These are phyloP conservation scores for Arnoldichthys spilopterus DNA, from an alignment of 2,797 vertebrate species.

Conservation along the genomic window DNA sequence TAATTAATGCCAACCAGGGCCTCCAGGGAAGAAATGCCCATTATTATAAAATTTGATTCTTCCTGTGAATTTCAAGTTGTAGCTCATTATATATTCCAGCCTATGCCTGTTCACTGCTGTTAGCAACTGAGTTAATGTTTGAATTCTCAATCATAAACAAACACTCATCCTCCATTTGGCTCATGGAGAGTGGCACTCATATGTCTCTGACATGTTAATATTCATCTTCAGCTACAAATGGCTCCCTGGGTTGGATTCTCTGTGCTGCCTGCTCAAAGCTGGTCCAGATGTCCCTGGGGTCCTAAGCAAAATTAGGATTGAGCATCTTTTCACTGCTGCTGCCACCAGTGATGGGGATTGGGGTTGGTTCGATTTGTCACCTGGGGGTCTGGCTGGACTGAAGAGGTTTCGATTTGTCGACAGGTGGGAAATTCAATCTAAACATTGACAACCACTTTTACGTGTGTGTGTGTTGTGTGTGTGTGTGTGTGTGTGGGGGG, in stretches of 20 bases:
- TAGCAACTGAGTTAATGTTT: slow-evolving; percentile 20
- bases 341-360: too few relatives aligned
- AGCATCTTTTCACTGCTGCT: too few relatives aligned
- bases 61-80: slow-evolving; percentile 48
- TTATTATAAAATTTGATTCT: slow-evolving; percentile 65
- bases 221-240: background rate
- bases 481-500: too few relatives aligned
- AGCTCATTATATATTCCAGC: slow-evolving; percentile 39
- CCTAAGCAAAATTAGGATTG: too few relatives aligned
- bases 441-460: too few relatives aligned
- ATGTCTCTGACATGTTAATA: background rate
- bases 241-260: background rate
- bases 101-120: slow-evolving; percentile 15
- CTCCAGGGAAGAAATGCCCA: slow-evolving; percentile 69
- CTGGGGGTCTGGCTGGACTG: too few relatives aligned
- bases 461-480: too few relatives aligned
- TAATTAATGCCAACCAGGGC: slow-evolving; percentile 77
- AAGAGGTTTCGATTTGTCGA: too few relatives aligned
- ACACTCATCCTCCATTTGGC: slow-evolving; percentile 8
- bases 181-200: background rate
- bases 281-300: too few relatives aligned
- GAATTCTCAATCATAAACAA: slow-evolving; percentile 31
- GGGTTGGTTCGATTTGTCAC: too few relatives aligned
- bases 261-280: background rate
- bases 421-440: too few relatives aligned